Conservation (phyloP, 2,113 vertebrate genomes). For the Indicator maculatus region DNA sequence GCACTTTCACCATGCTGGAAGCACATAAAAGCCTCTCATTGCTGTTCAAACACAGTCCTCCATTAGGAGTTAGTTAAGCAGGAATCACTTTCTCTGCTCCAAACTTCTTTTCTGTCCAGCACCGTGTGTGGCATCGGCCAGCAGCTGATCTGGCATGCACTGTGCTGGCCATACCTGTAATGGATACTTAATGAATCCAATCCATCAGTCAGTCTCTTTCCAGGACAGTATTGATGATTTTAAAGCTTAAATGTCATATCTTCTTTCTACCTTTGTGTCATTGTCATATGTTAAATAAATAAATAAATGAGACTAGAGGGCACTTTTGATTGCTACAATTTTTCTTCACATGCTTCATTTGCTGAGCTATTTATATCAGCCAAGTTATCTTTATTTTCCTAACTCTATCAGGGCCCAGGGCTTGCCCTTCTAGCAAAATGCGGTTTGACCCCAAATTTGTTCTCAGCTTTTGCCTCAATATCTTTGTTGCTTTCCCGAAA, state of each 20-base stretch:
- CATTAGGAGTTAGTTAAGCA: slow-evolving; percentile 42
- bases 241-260: background rate
- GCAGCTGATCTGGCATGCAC: background rate
- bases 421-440: background rate
- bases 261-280: background rate
- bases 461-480: background rate
- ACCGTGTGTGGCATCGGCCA: background rate
- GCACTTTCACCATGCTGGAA: background rate
- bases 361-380: background rate
- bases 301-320: background rate
- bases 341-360: slow-evolving; percentile 41
- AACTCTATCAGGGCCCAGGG: background rate
- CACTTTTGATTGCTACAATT: background rate
- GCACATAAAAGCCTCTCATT: slow-evolving; percentile 46
- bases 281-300: background rate
- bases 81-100: slow-evolving; percentile 8
- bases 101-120: background rate
- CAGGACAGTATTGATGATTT: background rate
- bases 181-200: background rate
- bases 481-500: background rate
- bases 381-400: slow-evolving; percentile 13
- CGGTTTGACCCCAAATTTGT: background rate
- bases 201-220: background rate
- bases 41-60: slow-evolving; percentile 32
- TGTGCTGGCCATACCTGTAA: background rate